Evolutionary conservation across 2,888 invertebrate species (phyloP).

Genomic region (Caenorhabditis sulstoni): DNA sequence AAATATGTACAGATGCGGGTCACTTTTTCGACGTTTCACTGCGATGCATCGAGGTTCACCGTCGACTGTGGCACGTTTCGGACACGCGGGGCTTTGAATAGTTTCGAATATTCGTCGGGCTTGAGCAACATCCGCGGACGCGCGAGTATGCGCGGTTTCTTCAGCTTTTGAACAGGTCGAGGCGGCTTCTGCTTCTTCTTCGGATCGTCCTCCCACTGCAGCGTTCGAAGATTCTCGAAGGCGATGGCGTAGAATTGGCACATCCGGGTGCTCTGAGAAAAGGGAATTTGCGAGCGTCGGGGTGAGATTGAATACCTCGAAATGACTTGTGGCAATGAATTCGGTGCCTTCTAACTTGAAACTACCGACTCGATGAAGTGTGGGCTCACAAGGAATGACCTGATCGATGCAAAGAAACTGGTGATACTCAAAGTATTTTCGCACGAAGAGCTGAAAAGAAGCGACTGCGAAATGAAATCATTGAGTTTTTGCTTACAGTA

Average conservation of each 20-base stretch:
- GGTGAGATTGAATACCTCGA: background rate
- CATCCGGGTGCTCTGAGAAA: slow-evolving; percentile 9
- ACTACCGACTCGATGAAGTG: background rate
- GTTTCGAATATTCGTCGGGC: too few relatives aligned
- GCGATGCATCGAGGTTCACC: too few relatives aligned
- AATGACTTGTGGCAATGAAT: slow-evolving; percentile 4
- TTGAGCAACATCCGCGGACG: too few relatives aligned
- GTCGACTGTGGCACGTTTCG: too few relatives aligned
- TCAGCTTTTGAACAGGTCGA: too few relatives aligned
- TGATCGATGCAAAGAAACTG: background rate
- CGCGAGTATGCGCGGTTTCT: too few relatives aligned
- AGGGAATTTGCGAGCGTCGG: background rate
- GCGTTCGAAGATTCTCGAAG: slow-evolving; percentile 4
- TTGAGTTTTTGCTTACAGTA: background rate
- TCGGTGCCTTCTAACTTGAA: background rate
- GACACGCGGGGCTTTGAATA: too few relatives aligned
- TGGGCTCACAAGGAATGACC: too few relatives aligned
- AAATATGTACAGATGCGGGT: too few relatives aligned
- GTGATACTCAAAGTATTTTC: slow-evolving; percentile 10
- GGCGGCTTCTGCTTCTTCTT: too few relatives aligned
- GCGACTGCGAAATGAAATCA: background rate
- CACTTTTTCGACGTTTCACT: too few relatives aligned
- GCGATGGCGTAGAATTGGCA: slow-evolving; percentile 14
- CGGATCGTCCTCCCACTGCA: too few relatives aligned
- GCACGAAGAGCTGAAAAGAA: background rate